A percentile compares a stretch with the other conserved stretches of the same genome.
These are phyloP conservation scores for Diadema setosum DNA, from an alignment of 35 echinoderm and acorn worm genomes.

Conservation along the genomic window DNA sequence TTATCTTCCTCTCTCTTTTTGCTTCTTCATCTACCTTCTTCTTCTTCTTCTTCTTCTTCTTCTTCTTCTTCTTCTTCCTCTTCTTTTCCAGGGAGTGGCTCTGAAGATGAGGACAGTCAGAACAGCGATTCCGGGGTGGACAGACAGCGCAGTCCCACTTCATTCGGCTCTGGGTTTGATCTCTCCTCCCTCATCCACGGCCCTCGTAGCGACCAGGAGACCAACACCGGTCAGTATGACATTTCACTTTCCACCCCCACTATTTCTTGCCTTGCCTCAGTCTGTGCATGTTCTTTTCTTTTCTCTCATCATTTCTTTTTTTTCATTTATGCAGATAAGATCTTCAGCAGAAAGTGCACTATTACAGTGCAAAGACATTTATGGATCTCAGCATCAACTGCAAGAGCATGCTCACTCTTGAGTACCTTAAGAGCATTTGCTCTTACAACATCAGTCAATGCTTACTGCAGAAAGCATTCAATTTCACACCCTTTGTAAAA, in stretches of 20 bases:
- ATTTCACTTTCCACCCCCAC: too few relatives aligned
- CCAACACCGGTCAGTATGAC: slow-evolving; percentile 11
- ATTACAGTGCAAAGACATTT: too few relatives aligned
- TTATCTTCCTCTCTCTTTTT: neutral
- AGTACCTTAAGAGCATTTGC: too few relatives aligned
- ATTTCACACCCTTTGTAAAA: too few relatives aligned
- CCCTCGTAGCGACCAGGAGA: neutral
- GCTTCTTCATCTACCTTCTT: neutral
- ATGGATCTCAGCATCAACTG: too few relatives aligned
- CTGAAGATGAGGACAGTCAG: neutral
- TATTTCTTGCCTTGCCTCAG: neutral
- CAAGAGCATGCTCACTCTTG: too few relatives aligned
- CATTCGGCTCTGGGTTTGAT: neutral
- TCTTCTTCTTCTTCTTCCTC: neutral
- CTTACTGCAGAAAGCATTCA: too few relatives aligned
- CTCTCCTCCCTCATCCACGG: neutral
- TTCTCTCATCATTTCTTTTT: too few relatives aligned
- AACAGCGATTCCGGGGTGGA: neutral
- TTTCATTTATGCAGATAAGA: too few relatives aligned
- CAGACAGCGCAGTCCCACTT: neutral
- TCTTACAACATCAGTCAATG: too few relatives aligned
- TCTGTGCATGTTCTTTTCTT: neutral
- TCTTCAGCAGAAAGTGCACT: too few relatives aligned
- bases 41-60: neutral
- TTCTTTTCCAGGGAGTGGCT: neutral